Percentiles rank a stretch among this genome's conserved stretches.
These are phyloP conservation scores for Xestia sexstrigata DNA, from an alignment of 2,888 invertebrate species.

Conservation along the genomic window DNA sequence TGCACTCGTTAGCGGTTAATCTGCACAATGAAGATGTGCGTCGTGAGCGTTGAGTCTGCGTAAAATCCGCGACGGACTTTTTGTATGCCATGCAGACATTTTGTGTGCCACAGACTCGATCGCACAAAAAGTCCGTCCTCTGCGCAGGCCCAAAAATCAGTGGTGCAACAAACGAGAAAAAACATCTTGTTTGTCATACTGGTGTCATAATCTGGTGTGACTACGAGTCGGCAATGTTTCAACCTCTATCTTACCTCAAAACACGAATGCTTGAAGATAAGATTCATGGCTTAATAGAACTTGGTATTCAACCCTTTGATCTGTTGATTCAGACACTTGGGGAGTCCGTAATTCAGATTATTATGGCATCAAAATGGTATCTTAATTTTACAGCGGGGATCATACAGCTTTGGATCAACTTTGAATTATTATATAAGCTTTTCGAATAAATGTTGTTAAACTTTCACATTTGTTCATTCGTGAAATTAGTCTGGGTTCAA, in stretches of 20 bases:
- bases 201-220: no score
- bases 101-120: no score
- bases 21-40: no score
- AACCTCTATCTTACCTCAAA: conserved; percentile 2
- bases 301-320: conserved; percentile 45
- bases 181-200: no score
- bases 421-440: conserved; percentile 34
- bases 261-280: conserved; percentile 20
- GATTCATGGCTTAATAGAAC: conserved; percentile 19
- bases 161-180: no score
- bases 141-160: no score
- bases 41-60: no score
- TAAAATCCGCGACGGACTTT: no score
- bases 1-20: no score
- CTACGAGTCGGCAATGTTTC: no score
- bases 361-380: conserved; percentile 51
- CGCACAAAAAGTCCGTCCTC: no score
- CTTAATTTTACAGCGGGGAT: conserved; percentile 63
- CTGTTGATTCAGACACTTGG: conserved; percentile 62
- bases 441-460: conserved; percentile 14
- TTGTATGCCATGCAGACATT: no score
- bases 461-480: conserved; percentile 35
- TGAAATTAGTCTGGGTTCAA: conserved; percentile 22
- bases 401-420: conserved; percentile 34
- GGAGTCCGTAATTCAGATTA: conserved; percentile 55